Evolutionary conservation across 1,140 invertebrate genomes (phyloP).

Genomic region (Drosophila navojoa): DNA sequence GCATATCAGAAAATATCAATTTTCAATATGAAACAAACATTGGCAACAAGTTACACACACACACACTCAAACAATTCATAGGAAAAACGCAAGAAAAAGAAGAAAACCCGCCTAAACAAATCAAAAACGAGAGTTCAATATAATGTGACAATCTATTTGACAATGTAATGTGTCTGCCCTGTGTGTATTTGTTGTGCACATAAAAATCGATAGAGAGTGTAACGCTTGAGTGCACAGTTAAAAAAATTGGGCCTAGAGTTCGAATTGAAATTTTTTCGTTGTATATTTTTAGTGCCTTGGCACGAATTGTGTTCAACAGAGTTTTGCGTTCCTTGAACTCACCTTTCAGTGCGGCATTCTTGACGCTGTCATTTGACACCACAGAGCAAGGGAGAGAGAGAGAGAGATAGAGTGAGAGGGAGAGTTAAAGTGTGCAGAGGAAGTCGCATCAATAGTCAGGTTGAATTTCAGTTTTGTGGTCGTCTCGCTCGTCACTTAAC

Average conservation of each 20-base stretch:
- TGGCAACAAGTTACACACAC: constrained; percentile 31
- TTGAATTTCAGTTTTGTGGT: constrained; percentile 51
- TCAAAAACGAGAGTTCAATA: constrained; percentile 24
- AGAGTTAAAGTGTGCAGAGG: constrained; percentile 2
- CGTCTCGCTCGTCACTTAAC: constrained; percentile 41
- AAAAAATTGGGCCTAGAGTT: constrained; percentile 29
- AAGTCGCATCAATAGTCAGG: constrained; percentile 49
- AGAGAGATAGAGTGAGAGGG: constrained; percentile 1
- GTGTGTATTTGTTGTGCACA: constrained; percentile 33
- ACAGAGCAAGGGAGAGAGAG: constrained; percentile 5
- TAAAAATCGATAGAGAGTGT: constrained; percentile 52
- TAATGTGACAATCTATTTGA: constrained; percentile 41
- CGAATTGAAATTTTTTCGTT: constrained; percentile 6
- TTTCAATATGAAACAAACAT: constrained; percentile 37
- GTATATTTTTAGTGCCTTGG: constrained; percentile 17
- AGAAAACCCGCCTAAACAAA: constrained; percentile 49
- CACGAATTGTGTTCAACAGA: constrained; percentile 16
- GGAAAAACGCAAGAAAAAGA: constrained; percentile 32
- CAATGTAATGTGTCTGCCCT: constrained; percentile 15
- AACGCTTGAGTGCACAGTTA: constrained; percentile 36
- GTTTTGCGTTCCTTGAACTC: constrained; percentile 34
- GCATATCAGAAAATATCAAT: constrained; percentile 55
- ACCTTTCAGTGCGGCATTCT: constrained; percentile 34
- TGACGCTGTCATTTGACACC: constrained; percentile 53
- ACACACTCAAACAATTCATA: constrained; percentile 11